Base-by-base conservation (phyloP, 1,140 invertebrate species). In the Rhagoletis pomonella region DNA sequence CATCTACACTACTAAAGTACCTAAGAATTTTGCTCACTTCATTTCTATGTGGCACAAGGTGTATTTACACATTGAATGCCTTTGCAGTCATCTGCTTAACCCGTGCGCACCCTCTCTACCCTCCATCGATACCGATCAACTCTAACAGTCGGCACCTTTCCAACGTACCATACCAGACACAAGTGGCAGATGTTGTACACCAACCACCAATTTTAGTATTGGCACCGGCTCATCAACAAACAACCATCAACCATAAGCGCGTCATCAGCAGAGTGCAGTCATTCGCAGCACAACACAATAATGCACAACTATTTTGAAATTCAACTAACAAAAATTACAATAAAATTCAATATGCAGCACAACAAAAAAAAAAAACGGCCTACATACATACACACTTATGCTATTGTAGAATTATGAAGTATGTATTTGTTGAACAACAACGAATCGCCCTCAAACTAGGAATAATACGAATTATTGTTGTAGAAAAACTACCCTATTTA, bases 141-240 rank as follows among this genome's bases (percentile, higher is more conserved):
- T 4, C 60, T 62, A n/a, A 6, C 64, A 39, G 50, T 6, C 73
- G 73, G 73, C n/a, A 81, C 4, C 47, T 9, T 14, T 19, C 1
- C 39, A 3, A 2, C 5, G 73, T 81, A 19, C 73, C 7, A 29
- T 81, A 81, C 73, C 73, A 58, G 73, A 0, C 73, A 29, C 73
- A 81, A 58, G 73, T 81, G 73, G 73, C 73, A 81, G 73, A 81
- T 81, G 73, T 81, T 47, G n/a, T 81, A 10, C 73, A 19, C 4
- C 47, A 81, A 55, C 47, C 44, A 81, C 73, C n/a, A 14, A 62
- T 62, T 5, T 4, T 17, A 81, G 55, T 9, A 9, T 17, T 14
- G 47, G 5, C n/a, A 55, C 4, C 47, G 47, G 44, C 4, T 81
- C 44, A 81, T 55, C 47, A 50, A 50, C 44, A 9, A 81, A 1